These are phyloP conservation scores for Drosophila parvula DNA, from an alignment of 1,140 invertebrate genomes.

Conservation along the genomic window DNA sequence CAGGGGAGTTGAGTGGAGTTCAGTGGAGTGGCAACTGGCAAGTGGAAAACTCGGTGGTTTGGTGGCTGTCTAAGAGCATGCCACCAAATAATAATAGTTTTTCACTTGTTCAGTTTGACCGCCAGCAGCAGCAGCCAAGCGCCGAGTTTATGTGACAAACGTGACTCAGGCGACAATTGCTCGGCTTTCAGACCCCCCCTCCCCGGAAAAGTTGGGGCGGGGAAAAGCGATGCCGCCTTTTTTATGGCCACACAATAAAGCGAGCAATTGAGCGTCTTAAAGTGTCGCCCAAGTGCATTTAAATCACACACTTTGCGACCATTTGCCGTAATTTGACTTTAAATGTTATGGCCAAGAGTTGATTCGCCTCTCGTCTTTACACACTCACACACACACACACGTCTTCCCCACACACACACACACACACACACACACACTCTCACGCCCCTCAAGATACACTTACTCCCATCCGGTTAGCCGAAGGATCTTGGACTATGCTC, in stretches of 20 bases:
- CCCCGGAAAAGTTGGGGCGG: constrained; percentile 17
- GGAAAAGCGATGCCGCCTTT: constrained; percentile 39
- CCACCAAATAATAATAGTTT: constrained; percentile 81
- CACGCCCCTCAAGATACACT: background rate
- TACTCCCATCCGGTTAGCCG: constrained; percentile 36
- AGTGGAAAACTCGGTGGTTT: constrained; percentile 30
- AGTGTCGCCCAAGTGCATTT: constrained; percentile 82
- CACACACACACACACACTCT: no score
- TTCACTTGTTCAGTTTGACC: constrained; percentile 80
- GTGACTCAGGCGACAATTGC: constrained; percentile 79
- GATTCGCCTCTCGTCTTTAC: constrained; percentile 37
- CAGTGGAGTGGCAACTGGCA: constrained; percentile 11
- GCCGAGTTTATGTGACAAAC: constrained; percentile 80
- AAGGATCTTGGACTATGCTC: constrained; percentile 38
- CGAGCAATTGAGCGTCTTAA: constrained; percentile 82
- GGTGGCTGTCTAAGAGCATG: constrained; percentile 48
- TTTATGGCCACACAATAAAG: constrained; percentile 81
- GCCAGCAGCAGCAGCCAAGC: constrained; percentile 67
- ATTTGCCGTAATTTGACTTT: constrained; percentile 83
- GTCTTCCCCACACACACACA: background rate
- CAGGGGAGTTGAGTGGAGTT: constrained; percentile 11
- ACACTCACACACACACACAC: background rate
- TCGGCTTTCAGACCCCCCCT: constrained; percentile 49
- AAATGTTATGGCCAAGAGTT: constrained; percentile 74
- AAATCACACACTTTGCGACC: constrained; percentile 83